phyloP scores from a whole-genome alignment of 2,113 vertebrate genomes.

The Heterotilapia buettikoferi region DNA sequence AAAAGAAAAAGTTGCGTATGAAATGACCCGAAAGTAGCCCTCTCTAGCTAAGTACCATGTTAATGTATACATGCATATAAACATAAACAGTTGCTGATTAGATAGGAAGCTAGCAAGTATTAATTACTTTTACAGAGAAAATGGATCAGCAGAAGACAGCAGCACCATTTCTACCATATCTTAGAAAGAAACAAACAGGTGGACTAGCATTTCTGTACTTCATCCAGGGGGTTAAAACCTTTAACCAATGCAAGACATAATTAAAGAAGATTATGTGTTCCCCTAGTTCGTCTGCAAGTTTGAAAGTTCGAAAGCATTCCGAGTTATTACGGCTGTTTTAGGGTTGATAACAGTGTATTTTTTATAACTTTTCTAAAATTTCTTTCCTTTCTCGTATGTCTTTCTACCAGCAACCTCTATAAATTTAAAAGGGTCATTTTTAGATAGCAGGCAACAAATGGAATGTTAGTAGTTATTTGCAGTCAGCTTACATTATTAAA shows the following conservation, averaged over 20 bases:
- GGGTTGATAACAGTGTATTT: not conserved
- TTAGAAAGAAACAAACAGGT: not conserved
- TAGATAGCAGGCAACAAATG: not conserved
- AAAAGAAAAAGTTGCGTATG: not conserved
- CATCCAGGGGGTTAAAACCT: not conserved
- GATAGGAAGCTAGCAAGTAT: not conserved
- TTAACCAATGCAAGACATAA: not conserved
- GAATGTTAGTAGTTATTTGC: not conserved
- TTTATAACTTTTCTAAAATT: not conserved
- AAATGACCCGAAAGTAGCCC: not conserved
- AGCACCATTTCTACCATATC: not conserved
- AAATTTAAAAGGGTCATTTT: not conserved
- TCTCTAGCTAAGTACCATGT: not conserved
- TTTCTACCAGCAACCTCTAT: not conserved
- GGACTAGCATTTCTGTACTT: not conserved
- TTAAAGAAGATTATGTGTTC: not conserved
- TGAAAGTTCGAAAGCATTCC: not conserved
- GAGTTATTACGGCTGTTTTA: not conserved
- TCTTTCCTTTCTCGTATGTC: not conserved
- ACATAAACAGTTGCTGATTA: not conserved
- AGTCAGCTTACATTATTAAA: not conserved
- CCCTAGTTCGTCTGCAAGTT: not conserved
- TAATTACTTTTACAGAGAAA: not conserved
- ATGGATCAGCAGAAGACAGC: not conserved
- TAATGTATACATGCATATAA: not conserved